Evolutionary conservation across 1,140 invertebrate genomes (phyloP).

Genomic region (Drosophila ananassae): DNA sequence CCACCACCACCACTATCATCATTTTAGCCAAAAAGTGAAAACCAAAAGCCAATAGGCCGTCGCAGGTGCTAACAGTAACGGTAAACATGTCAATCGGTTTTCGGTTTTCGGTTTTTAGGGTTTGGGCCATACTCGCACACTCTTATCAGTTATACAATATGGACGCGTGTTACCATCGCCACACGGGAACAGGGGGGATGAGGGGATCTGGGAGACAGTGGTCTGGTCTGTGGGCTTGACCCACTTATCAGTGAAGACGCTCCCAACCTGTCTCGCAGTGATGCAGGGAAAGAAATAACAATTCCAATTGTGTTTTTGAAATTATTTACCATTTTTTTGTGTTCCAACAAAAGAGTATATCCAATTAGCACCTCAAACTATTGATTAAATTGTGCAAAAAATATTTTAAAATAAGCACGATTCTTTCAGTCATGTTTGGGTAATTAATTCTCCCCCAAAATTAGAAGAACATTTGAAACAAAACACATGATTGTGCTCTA

Average conservation of each 20-base stretch:
- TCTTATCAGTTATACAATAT: conserved; percentile 75
- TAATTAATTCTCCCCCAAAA: neutral
- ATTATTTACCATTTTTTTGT: neutral
- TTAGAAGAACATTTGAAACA: neutral
- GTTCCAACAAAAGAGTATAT: neutral
- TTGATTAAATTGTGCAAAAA: neutral
- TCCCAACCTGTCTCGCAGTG: conserved; percentile 51
- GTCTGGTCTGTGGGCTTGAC: conserved; percentile 42
- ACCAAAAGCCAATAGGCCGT: conserved; percentile 42
- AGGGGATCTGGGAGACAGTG: conserved; percentile 13
- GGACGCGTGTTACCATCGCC: conserved; percentile 23
- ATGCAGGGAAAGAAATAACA: conserved; percentile 10
- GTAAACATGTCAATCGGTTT: conserved; percentile 64
- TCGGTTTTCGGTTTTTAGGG: conserved; percentile 11
- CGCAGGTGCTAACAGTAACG: conserved; percentile 72
- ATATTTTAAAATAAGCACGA: conserved; percentile 8
- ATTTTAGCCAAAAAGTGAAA: conserved; percentile 65
- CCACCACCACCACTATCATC: conserved; percentile 10
- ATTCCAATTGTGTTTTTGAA: neutral
- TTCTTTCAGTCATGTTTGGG: neutral
- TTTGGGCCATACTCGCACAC: conserved; percentile 19
- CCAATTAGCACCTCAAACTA: conserved; percentile 3
- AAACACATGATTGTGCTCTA: neutral
- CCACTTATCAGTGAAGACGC: conserved; percentile 47
- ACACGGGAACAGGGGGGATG: neutral